Conservation (phyloP, 2,888 invertebrate species). For the Dolomedes plantarius region DNA sequence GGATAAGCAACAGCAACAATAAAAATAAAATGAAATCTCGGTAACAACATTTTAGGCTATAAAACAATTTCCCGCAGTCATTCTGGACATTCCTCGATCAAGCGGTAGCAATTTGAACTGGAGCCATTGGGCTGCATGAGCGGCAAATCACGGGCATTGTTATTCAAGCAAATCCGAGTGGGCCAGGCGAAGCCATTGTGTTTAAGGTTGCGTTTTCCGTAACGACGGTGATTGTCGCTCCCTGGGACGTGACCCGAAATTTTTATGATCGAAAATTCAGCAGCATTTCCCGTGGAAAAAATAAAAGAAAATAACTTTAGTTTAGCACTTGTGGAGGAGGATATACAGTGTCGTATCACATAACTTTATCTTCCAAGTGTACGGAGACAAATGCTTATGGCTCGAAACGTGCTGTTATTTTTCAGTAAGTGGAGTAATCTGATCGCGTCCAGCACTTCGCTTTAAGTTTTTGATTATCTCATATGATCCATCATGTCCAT, state of each 20-base stretch:
- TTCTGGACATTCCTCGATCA: neutral
- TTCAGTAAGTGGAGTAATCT: conserved; percentile 12
- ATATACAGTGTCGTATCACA: conserved; percentile 23
- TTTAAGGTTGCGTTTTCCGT: conserved; percentile 8
- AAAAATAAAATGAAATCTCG: no score
- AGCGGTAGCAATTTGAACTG: neutral
- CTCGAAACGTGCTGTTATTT: neutral
- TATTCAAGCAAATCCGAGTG: conserved; percentile 29
- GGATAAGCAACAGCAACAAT: no score
- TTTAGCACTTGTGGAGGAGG: conserved; percentile 18
- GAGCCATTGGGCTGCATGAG: neutral
- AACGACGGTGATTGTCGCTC: conserved; percentile 19
- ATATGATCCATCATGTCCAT: neutral
- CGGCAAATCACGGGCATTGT: conserved; percentile 31
- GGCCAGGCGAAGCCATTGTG: conserved; percentile 13
- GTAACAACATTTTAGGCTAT: no score
- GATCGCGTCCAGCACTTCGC: neutral
- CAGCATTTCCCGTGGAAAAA: conserved; percentile 16
- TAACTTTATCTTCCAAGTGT: neutral
- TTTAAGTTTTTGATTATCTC: neutral
- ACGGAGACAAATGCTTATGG: conserved; percentile 13
- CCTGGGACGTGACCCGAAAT: conserved; percentile 25
- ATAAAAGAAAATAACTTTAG: neutral
- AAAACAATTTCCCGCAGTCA: no score
- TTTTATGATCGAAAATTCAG: conserved; percentile 49